These are phyloP conservation scores for Leptopilina clavipes DNA, from an alignment of 1,140 invertebrate species.

Conservation along the genomic window DNA sequence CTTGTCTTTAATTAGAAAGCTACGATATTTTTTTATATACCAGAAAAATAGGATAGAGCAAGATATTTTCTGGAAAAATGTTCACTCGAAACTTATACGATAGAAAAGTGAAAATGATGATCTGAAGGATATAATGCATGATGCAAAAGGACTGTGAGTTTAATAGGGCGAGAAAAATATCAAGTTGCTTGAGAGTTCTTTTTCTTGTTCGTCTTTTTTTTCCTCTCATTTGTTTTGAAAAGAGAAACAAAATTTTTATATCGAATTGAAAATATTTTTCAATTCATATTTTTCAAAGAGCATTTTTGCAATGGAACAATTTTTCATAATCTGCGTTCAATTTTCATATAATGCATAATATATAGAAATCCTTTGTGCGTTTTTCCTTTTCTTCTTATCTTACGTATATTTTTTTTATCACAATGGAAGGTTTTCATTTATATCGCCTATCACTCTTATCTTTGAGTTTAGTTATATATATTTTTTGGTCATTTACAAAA, in stretches of 20 bases:
- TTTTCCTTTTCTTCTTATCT: background rate
- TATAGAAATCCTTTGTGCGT: background rate
- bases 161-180: constrained; percentile 2
- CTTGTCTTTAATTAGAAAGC: too few relatives aligned
- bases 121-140: background rate
- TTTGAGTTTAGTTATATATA: too few relatives aligned
- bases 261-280: background rate
- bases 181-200: background rate
- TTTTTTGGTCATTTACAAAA: background rate
- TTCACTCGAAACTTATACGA: background rate
- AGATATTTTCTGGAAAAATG: background rate
- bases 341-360: too few relatives aligned
- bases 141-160: background rate
- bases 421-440: too few relatives aligned
- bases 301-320: background rate
- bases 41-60: too few relatives aligned
- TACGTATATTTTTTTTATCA: too few relatives aligned
- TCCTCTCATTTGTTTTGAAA: background rate
- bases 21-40: too few relatives aligned
- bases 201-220: background rate
- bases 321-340: background rate
- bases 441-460: background rate
- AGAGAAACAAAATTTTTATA: background rate
- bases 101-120: background rate
- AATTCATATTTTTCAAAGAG: too few relatives aligned